A percentile compares a stretch with the other conserved stretches of the same genome.
These are phyloP conservation scores for Steinernema feltiae DNA, from an alignment of 1,140 invertebrate species.

Conservation along the genomic window DNA sequence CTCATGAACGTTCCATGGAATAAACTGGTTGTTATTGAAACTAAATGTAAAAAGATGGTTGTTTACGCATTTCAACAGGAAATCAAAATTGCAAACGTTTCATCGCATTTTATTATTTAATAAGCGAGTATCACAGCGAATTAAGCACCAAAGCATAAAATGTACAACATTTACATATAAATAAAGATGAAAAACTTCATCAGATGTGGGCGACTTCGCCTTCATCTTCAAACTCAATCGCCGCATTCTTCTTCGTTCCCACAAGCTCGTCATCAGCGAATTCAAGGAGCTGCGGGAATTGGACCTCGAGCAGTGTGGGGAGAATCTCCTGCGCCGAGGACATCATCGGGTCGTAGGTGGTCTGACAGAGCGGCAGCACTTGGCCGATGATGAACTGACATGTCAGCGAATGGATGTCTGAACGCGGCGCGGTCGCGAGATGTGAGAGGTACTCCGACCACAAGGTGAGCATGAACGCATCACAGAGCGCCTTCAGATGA, in stretches of 20 bases:
- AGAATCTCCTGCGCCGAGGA: neutral
- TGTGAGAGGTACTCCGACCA: neutral
- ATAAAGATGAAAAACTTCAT: neutral
- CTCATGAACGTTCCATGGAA: too few relatives aligned
- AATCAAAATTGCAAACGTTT: too few relatives aligned
- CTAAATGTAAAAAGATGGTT: too few relatives aligned
- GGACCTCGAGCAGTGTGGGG: neutral
- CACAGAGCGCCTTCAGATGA: slow-evolving; percentile 4
- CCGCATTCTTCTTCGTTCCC: neutral
- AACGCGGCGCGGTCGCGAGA: neutral
- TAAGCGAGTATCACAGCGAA: too few relatives aligned
- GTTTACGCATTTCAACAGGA: too few relatives aligned
- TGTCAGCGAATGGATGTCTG: neutral
- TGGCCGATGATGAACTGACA: slow-evolving; percentile 4
- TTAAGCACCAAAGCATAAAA: neutral
- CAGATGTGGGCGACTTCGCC: neutral
- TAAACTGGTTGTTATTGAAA: too few relatives aligned
- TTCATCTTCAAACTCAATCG: neutral
- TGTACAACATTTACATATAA: neutral
- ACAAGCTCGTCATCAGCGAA: neutral
- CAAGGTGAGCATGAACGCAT: neutral
- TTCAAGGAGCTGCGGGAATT: neutral
- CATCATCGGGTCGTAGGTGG: neutral
- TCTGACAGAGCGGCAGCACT: neutral
- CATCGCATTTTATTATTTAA: too few relatives aligned